Conservation (phyloP, 1,140 invertebrate species). For the Homarus americanus region DNA sequence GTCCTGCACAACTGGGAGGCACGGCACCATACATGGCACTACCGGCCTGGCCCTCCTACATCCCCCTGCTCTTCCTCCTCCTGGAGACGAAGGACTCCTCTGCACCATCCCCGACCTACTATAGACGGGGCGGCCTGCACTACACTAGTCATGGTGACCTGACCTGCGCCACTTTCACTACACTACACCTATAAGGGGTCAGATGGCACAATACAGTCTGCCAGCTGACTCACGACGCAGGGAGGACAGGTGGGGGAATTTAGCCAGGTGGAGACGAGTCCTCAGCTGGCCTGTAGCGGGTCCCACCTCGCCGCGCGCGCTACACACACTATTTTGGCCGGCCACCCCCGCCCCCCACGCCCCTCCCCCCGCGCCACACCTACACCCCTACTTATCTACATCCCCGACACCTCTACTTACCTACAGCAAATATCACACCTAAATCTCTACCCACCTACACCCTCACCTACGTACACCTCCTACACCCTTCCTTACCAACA, state of each 20-base stretch:
- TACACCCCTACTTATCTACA: no score
- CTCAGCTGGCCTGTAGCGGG: constrained; percentile 39
- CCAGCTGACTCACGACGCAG: constrained; percentile 31
- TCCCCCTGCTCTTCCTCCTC: no score
- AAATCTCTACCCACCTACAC: no score
- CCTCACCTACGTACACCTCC: no score
- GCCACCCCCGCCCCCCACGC: constrained; percentile 15
- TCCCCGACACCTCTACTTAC: no score
- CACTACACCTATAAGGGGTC: background rate
- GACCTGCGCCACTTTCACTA: constrained; percentile 40
- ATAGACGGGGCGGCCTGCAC: constrained; percentile 5
- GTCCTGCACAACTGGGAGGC: constrained; percentile 52
- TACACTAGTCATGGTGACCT: constrained; percentile 44
- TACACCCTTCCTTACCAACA: no score
- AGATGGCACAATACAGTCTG: constrained; percentile 15
- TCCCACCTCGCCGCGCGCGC: constrained; percentile 65
- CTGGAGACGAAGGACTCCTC: background rate
- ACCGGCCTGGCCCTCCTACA: constrained; percentile 1
- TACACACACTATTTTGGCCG: constrained; percentile 68
- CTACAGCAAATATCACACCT: no score
- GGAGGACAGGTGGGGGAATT: constrained; percentile 10
- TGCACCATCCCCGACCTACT: constrained; percentile 37
- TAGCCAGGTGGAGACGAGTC: constrained; percentile 54
- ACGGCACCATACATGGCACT: constrained; percentile 65
- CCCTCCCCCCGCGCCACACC: constrained; percentile 2